Percentiles rank a stretch among this genome's conserved stretches.
phyloP scores from a whole-genome alignment of 2,888 invertebrate genomes.

The Metallyticus violacea region DNA sequence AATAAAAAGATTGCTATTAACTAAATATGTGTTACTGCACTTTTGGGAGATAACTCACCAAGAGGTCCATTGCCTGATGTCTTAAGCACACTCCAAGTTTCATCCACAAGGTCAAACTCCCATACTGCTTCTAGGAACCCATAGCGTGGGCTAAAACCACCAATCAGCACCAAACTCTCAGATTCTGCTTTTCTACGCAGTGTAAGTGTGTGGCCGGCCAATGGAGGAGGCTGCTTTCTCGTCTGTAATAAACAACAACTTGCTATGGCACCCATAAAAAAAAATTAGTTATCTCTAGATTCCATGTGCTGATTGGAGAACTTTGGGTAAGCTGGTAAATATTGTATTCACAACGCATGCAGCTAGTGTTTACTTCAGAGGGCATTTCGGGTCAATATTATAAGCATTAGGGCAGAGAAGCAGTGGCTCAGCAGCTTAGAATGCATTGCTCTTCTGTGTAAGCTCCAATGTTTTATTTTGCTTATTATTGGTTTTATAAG shows the following conservation, averaged over 20 bases:
- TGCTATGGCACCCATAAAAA: too few relatives aligned
- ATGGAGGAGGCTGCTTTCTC: constrained; percentile 62
- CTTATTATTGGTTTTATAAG: too few relatives aligned
- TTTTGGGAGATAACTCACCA: constrained; percentile 51
- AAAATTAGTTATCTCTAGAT: neutral
- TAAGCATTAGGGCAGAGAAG: too few relatives aligned
- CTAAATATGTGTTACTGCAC: too few relatives aligned
- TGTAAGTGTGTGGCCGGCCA: constrained; percentile 90
- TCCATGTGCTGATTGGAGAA: neutral
- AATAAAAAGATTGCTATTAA: too few relatives aligned
- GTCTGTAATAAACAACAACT: constrained; percentile 36
- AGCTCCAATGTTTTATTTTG: too few relatives aligned
- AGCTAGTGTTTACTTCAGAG: neutral
- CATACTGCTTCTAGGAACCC: constrained; percentile 58
- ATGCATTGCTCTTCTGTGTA: too few relatives aligned
- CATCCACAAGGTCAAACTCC: constrained; percentile 43
- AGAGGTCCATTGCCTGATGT: constrained; percentile 72
- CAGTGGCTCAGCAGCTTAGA: too few relatives aligned
- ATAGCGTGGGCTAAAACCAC: constrained; percentile 64
- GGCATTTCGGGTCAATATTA: too few relatives aligned
- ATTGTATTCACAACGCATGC: too few relatives aligned
- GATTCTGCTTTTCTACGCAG: constrained; percentile 64
- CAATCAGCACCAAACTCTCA: constrained; percentile 78
- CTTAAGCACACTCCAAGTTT: constrained; percentile 68
- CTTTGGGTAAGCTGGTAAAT: too few relatives aligned